Evolutionary conservation across 2,797 vertebrate species (phyloP).

Genomic region (Halcyon badia): DNA sequence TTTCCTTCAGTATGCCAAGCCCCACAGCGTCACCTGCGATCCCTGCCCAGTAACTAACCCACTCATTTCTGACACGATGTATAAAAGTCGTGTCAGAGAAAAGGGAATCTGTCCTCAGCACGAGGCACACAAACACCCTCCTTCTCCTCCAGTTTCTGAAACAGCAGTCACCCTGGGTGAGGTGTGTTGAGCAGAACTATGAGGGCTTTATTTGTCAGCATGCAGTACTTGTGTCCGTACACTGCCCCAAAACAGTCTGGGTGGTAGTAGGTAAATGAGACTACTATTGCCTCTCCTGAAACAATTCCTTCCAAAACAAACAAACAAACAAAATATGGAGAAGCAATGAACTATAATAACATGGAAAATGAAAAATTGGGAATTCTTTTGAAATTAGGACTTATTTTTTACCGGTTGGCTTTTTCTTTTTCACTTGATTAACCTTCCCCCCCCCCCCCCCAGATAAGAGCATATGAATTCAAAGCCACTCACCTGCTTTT

Average conservation of each 20-base stretch:
- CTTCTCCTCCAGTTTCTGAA: background rate
- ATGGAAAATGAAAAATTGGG: background rate
- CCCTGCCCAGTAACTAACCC: background rate
- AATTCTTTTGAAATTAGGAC: background rate
- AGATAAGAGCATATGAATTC: background rate
- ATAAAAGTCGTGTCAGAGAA: background rate
- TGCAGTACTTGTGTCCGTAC: fast-evolving
- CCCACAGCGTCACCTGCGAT: background rate
- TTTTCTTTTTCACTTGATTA: background rate
- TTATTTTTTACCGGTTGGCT: background rate
- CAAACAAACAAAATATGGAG: background rate
- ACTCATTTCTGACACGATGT: background rate
- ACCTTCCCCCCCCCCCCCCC: too few species aligned
- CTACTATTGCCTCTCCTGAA: background rate
- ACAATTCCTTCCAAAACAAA: background rate
- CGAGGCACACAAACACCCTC: fast-evolving
- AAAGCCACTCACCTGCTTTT: background rate
- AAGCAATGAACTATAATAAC: background rate
- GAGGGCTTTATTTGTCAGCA: background rate
- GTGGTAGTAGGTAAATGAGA: background rate
- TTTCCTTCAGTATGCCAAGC: background rate
- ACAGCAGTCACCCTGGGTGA: background rate
- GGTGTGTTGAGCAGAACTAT: background rate
- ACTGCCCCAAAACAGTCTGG: background rate
- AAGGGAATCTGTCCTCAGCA: background rate